Evolutionary conservation across 2,888 invertebrate genomes (phyloP).

Genomic region (Phyto melanocephala): DNA sequence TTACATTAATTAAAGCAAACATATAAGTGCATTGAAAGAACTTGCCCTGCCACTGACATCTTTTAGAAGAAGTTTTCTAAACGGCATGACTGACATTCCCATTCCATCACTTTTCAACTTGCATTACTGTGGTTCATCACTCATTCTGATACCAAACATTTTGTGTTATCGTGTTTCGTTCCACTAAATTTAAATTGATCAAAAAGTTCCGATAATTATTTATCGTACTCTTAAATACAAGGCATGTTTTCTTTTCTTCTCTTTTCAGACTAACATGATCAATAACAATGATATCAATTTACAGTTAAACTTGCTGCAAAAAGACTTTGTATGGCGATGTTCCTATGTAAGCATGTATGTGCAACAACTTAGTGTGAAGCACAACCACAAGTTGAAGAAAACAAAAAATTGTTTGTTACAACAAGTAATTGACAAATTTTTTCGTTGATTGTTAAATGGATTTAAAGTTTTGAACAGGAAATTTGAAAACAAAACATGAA

Average conservation of each 20-base stretch:
- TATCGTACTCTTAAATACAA: conserved; percentile 51
- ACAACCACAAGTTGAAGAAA: conserved; percentile 10
- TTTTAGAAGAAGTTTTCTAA: too few relatives aligned
- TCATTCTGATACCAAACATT: not conserved
- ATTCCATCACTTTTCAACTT: conserved; percentile 29
- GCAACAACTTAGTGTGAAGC: conserved; percentile 28
- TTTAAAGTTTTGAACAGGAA: conserved; percentile 48
- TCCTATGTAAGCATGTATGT: not conserved
- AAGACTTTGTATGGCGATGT: not conserved
- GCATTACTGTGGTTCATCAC: conserved; percentile 32
- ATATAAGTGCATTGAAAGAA: too few relatives aligned
- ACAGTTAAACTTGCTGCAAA: conserved; percentile 49
- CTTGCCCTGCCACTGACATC: too few relatives aligned
- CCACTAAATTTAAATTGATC: conserved; percentile 15
- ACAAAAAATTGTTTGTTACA: conserved; percentile 31
- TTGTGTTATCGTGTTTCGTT: not conserved
- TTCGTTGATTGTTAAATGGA: conserved; percentile 14
- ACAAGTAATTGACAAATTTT: conserved; percentile 54
- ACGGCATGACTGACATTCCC: not conserved
- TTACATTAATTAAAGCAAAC: too few relatives aligned
- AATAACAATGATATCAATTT: conserved; percentile 59
- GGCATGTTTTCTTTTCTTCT: conserved; percentile 11
- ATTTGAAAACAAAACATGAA: conserved; percentile 7
- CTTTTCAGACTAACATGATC: conserved; percentile 47
- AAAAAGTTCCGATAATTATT: conserved; percentile 58